Evolutionary conservation across 2,113 vertebrate species (phyloP).

Genomic region (Platysteira castanea): DNA sequence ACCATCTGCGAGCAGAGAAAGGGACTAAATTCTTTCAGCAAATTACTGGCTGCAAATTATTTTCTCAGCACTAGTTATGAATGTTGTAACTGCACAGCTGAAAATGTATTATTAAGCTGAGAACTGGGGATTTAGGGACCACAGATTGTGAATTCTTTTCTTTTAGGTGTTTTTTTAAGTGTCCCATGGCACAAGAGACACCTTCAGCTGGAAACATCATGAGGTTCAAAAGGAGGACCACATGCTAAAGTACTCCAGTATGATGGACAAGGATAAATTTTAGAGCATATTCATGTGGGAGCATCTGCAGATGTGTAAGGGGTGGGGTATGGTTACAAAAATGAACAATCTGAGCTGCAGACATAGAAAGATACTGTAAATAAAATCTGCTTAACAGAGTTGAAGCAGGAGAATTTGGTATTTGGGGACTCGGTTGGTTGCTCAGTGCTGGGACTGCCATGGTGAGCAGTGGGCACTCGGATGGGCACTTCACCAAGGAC

Average conservation of each 20-base stretch:
- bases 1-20: constrained; percentile 64
- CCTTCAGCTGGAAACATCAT: background rate
- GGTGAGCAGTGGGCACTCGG: accelerated
- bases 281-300: background rate
- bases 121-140: constrained; percentile 41
- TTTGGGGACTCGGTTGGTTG: background rate
- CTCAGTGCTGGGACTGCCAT: background rate
- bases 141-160: background rate
- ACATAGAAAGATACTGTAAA: background rate
- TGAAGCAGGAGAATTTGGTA: background rate
- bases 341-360: background rate
- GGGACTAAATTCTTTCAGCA: constrained; percentile 56
- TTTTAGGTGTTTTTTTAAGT: background rate
- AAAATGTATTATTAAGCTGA: constrained; percentile 56
- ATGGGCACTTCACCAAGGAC: background rate
- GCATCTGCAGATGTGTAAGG: background rate
- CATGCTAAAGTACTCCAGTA: background rate
- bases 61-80: constrained; percentile 53
- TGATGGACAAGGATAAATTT: background rate
- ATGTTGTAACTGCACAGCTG: constrained; percentile 51
- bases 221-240: background rate
- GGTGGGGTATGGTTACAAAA: background rate
- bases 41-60: constrained; percentile 64
- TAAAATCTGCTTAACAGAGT: background rate
- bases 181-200: background rate